Evolutionary conservation across 2,888 invertebrate genomes (phyloP).

Genomic region (Lordiphosa fenestrarum): DNA sequence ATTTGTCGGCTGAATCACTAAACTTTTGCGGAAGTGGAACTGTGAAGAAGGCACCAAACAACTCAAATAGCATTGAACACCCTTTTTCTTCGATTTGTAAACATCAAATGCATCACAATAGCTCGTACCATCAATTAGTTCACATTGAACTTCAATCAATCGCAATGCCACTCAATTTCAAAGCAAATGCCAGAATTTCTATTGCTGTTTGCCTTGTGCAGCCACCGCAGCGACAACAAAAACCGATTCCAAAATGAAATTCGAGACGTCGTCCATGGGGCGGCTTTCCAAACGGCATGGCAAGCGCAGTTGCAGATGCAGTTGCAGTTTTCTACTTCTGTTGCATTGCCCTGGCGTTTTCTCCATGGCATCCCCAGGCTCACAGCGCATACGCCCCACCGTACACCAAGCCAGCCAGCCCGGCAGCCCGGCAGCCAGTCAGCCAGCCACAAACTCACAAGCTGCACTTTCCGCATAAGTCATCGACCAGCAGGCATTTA

Average conservation of each 20-base stretch:
- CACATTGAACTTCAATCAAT: slow-evolving; percentile 48
- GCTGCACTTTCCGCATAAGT: slow-evolving; percentile 11
- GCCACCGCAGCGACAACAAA: slow-evolving; percentile 35
- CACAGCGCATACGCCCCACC: slow-evolving; percentile 71
- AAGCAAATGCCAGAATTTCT: slow-evolving; percentile 52
- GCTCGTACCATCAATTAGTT: neutral
- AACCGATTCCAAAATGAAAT: slow-evolving; percentile 39
- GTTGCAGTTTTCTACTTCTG: slow-evolving; percentile 27
- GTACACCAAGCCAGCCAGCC: slow-evolving; percentile 28
- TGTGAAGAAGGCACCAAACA: too few relatives aligned
- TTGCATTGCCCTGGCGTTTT: slow-evolving; percentile 48
- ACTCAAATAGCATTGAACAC: too few relatives aligned
- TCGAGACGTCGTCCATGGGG: slow-evolving; percentile 39
- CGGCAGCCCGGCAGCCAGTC: slow-evolving; percentile 13
- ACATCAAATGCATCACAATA: too few relatives aligned
- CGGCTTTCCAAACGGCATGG: slow-evolving; percentile 49
- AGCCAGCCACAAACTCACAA: slow-evolving; percentile 10
- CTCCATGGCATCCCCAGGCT: slow-evolving; percentile 37
- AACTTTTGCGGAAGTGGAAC: too few relatives aligned
- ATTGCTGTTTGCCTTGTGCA: slow-evolving; percentile 33
- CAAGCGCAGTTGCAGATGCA: slow-evolving; percentile 26
- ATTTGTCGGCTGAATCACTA: too few relatives aligned
- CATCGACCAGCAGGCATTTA: slow-evolving; percentile 46
- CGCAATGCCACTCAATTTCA: slow-evolving; percentile 24
- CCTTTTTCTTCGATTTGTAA: too few relatives aligned